Percentiles rank a stretch among this genome's conserved stretches.
Conservation (phyloP, 2,888 invertebrate genomes). For the Belgica antarctica region DNA sequence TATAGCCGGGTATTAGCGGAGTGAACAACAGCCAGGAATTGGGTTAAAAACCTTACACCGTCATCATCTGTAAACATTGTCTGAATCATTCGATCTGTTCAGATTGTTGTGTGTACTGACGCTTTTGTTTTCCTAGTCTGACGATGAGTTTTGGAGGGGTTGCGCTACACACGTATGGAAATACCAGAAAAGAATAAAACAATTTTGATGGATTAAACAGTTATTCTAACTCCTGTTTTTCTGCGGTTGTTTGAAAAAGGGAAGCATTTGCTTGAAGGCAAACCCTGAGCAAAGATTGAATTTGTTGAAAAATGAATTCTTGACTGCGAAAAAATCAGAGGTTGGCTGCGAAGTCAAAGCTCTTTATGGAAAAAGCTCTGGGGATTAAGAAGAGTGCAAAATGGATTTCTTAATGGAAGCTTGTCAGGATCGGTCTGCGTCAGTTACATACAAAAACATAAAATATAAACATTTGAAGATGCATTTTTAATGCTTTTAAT, state of each 20-base stretch:
- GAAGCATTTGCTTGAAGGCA: not conserved
- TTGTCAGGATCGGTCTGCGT: no score
- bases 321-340: no score
- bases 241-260: not conserved
- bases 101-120: not conserved
- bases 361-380: not conserved
- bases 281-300: no score
- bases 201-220: constrained; percentile 17
- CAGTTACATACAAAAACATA: no score
- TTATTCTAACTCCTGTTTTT: not conserved
- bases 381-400: no score
- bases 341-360: no score
- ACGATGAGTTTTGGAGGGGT: not conserved
- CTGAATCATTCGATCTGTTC: constrained; percentile 11
- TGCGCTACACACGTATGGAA: no score
- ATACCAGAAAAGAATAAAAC: not conserved
- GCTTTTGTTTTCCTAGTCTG: no score
- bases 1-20: not conserved
- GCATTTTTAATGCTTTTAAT: no score
- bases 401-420: no score
- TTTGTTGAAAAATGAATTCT: no score
- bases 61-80: constrained; percentile 13
- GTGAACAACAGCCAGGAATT: not conserved
- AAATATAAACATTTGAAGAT: no score
- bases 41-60: constrained; percentile 14